These are phyloP conservation scores for Lepidocolaptes lacrymiger DNA, from an alignment of 2,797 vertebrate species.

Conservation along the genomic window DNA sequence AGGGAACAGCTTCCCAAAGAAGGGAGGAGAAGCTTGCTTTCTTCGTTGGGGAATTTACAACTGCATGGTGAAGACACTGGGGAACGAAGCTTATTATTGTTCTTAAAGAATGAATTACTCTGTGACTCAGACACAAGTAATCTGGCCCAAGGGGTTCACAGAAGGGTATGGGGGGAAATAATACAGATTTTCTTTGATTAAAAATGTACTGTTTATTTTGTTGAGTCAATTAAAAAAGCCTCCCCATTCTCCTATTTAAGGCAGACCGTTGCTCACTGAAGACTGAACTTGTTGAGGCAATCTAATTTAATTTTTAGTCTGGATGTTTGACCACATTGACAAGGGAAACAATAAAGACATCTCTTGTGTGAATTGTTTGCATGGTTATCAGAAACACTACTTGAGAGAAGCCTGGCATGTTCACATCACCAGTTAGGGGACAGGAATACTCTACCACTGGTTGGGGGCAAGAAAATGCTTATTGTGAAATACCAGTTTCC, in stretches of 20 bases:
- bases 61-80: not conserved
- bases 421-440: not conserved
- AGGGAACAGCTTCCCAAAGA: not conserved
- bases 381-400: not conserved
- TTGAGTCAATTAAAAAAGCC: not conserved
- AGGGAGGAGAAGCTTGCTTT: not conserved
- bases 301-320: not conserved
- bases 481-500: not conserved
- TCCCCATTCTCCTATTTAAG: not conserved
- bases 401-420: not conserved
- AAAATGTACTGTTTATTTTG: not conserved
- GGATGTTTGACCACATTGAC: not conserved
- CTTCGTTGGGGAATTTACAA: not conserved
- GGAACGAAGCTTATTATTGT: not conserved
- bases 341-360: not conserved
- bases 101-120: not conserved
- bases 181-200: not conserved
- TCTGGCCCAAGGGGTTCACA: not conserved
- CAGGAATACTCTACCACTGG: not conserved
- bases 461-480: not conserved
- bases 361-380: not conserved
- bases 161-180: not conserved
- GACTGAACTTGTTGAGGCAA: not conserved
- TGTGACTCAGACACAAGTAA: not conserved
- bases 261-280: not conserved